Conservation (phyloP, 2,797 vertebrate species). For the Echiichthys vipera region DNA sequence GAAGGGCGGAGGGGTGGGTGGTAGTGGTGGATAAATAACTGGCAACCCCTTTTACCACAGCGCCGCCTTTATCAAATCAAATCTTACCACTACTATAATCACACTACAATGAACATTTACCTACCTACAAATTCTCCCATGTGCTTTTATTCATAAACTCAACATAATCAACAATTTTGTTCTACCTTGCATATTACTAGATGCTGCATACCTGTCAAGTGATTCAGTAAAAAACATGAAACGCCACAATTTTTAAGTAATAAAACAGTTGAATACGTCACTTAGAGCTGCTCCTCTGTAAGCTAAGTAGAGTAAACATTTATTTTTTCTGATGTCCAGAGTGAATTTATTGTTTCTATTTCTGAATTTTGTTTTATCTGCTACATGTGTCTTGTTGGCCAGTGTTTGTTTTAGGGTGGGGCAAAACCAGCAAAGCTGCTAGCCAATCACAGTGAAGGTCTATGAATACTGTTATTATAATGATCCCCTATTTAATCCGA, state of each 20-base stretch:
- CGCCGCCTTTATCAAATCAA: too few species aligned
- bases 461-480: background rate
- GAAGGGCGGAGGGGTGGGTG: background rate
- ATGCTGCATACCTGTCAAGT: too few species aligned
- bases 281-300: conserved; percentile 2
- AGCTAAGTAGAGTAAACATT: too few species aligned
- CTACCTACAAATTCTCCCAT: too few species aligned
- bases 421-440: background rate
- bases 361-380: background rate
- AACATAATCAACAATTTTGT: too few species aligned
- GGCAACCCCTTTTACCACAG: background rate
- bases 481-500: background rate
- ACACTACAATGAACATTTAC: background rate
- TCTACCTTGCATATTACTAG: background rate
- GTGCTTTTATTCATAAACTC: too few species aligned
- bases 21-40: background rate
- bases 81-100: background rate
- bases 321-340: background rate
- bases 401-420: background rate
- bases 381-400: background rate
- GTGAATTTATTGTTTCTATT: background rate
- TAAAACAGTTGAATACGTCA: background rate
- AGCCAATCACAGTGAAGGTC: background rate
- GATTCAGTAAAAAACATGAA: background rate
- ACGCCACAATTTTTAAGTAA: background rate